Evolutionary conservation across 2,888 invertebrate species (phyloP).

Genomic region (Malacosoma neustria): DNA sequence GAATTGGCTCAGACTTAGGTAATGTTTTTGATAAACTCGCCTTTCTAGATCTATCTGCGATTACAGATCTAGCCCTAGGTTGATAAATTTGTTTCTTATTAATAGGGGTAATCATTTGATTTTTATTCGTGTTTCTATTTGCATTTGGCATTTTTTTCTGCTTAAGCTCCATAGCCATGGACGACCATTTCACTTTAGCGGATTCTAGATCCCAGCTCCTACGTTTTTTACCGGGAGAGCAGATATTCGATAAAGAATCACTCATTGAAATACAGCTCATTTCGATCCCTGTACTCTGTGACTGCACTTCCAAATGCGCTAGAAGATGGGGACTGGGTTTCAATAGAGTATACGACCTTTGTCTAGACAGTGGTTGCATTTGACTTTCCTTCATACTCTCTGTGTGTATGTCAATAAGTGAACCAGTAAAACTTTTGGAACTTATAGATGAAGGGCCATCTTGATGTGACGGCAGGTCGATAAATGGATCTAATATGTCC

Average conservation of each 20-base stretch:
- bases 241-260: constrained; percentile 53
- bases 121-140: constrained; percentile 10
- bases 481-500: constrained; percentile 22
- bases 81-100: constrained; percentile 23
- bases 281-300: constrained; percentile 57
- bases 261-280: constrained; percentile 68
- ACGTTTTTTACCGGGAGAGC: constrained; percentile 42
- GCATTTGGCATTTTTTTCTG: constrained; percentile 20
- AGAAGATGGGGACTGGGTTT: constrained; percentile 84
- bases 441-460: constrained; percentile 44
- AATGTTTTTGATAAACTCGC: constrained; percentile 20
- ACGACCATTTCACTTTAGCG: constrained; percentile 68
- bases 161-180: constrained; percentile 59
- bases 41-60: constrained; percentile 24
- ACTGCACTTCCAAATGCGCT: constrained; percentile 75
- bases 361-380: constrained; percentile 70
- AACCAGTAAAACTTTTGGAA: constrained; percentile 60
- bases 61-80: constrained; percentile 25
- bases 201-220: constrained; percentile 63
- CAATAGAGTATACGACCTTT: constrained; percentile 86
- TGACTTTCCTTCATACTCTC: constrained; percentile 36
- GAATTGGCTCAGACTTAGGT: constrained; percentile 34
- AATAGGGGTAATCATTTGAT: constrained; percentile 11
- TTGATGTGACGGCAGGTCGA: constrained; percentile 23
- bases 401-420: constrained; percentile 55